These are phyloP conservation scores for Sphaerodactylus townsendi DNA, from an alignment of 2,113 vertebrate genomes.

Conservation along the genomic window DNA sequence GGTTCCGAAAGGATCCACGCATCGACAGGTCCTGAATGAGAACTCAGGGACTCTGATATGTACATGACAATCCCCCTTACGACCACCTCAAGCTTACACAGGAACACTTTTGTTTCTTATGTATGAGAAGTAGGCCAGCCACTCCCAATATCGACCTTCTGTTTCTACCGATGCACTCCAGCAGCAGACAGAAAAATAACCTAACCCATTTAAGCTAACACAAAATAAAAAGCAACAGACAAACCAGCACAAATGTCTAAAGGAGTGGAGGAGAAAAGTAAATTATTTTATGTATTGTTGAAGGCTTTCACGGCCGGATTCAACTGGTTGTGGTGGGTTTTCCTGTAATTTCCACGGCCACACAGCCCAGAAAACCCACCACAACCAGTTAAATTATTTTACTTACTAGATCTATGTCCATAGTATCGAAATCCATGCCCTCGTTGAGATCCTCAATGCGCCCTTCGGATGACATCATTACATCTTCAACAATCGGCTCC, in stretches of 20 bases:
- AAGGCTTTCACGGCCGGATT: too few species aligned
- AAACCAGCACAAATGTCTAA: slow-evolving; percentile 6
- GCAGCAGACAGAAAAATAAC: neutral
- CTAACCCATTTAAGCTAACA: neutral
- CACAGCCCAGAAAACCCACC: too few species aligned
- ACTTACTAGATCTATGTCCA: slow-evolving; percentile 99
- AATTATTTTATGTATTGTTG: too few species aligned
- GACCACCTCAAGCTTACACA: neutral
- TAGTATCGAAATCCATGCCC: slow-evolving; percentile 99
- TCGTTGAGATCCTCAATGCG: slow-evolving; percentile 98
- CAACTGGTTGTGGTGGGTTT: too few species aligned
- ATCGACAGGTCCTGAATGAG: too few species aligned
- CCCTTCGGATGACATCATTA: slow-evolving; percentile 99
- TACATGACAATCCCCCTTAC: neutral
- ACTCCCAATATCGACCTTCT: neutral
- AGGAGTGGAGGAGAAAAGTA: neutral
- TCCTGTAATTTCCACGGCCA: too few species aligned
- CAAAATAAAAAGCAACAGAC: neutral
- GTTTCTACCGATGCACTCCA: neutral
- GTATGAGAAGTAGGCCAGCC: neutral
- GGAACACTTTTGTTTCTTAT: neutral
- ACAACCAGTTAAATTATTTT: too few species aligned
- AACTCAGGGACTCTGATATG: neutral
- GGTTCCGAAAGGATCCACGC: too few species aligned
- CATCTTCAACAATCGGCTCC: slow-evolving; percentile 98